Conservation (phyloP, 2,888 invertebrate genomes). For the Galeopsomyia nigrocyanea region DNA sequence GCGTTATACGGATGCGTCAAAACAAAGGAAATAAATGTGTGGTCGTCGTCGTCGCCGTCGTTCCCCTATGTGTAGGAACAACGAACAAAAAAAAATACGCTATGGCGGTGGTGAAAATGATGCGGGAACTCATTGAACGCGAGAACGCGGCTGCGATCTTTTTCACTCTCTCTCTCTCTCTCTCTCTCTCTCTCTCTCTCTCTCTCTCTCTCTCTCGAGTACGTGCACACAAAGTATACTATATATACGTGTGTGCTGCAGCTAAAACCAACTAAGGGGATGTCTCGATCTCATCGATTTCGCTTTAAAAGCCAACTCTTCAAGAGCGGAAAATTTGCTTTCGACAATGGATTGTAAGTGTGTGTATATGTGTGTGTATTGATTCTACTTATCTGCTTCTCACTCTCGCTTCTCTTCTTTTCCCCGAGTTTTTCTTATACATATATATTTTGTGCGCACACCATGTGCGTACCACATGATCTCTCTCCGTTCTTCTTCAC, state of each 20-base stretch:
- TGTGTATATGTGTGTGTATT: no score
- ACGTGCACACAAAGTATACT: neutral
- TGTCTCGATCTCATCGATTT: neutral
- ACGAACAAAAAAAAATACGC: conserved; percentile 22
- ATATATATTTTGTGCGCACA: neutral
- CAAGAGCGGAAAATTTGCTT: conserved; percentile 36
- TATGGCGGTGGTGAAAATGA: conserved; percentile 23
- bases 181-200: no score
- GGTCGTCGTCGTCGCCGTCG: neutral
- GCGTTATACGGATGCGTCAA: conserved; percentile 26
- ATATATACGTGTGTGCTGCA: neutral
- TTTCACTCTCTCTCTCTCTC: neutral
- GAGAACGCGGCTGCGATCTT: neutral
- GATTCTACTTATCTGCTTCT: conserved; percentile 28
- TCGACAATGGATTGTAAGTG: conserved; percentile 41
- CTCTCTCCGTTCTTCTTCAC: neutral
- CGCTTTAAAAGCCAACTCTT: conserved; percentile 26
- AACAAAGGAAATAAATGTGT: conserved; percentile 43
- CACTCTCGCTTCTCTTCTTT: neutral
- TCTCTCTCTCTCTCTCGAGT: no score
- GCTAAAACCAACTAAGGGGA: no score
- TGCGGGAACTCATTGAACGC: conserved; percentile 24
- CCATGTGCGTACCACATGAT: conserved; percentile 24
- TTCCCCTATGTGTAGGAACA: neutral
- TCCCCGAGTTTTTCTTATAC: conserved; percentile 6